Conservation (phyloP, 1,140 invertebrate species). For the Tetragonula clypearis region DNA sequence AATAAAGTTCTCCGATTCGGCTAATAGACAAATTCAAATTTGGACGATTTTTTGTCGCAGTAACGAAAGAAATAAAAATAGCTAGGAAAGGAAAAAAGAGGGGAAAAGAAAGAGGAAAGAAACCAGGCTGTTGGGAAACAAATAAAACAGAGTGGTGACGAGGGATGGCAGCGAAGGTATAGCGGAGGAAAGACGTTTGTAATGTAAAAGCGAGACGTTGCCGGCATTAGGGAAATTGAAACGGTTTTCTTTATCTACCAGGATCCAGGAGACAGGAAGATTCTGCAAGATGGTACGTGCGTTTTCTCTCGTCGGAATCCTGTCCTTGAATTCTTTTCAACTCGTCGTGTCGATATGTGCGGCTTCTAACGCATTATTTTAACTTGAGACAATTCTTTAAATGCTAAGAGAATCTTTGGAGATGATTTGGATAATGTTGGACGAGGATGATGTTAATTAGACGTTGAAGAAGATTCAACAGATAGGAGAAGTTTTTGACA, state of each 20-base stretch:
- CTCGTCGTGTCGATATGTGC: conserved; percentile 7
- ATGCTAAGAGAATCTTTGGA: neutral
- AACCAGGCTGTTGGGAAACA: conserved; percentile 4
- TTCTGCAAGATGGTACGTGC: neutral
- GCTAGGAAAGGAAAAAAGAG: neutral
- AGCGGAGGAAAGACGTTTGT: conserved; percentile 43
- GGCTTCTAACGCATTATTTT: too few relatives aligned
- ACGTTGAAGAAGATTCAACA: too few relatives aligned
- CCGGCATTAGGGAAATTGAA: conserved; percentile 80
- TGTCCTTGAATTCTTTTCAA: neutral
- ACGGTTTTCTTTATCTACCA: conserved; percentile 78
- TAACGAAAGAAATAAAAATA: neutral
- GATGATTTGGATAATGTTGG: too few relatives aligned
- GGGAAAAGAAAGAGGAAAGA: neutral
- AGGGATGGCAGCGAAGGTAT: neutral
- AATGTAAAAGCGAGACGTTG: conserved; percentile 62
- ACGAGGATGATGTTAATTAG: too few relatives aligned
- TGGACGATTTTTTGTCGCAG: too few relatives aligned
- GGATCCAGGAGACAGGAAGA: neutral
- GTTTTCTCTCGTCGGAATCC: neutral
- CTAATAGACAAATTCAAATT: too few relatives aligned
- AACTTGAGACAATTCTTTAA: neutral
- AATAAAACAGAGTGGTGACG: conserved; percentile 42
- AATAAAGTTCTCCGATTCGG: too few relatives aligned
- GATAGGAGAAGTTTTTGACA: too few relatives aligned